A percentile compares a stretch with the other conserved stretches of the same genome.
These are phyloP conservation scores for Platysteira castanea DNA, from an alignment of 2,113 vertebrate species.

Conservation along the genomic window DNA sequence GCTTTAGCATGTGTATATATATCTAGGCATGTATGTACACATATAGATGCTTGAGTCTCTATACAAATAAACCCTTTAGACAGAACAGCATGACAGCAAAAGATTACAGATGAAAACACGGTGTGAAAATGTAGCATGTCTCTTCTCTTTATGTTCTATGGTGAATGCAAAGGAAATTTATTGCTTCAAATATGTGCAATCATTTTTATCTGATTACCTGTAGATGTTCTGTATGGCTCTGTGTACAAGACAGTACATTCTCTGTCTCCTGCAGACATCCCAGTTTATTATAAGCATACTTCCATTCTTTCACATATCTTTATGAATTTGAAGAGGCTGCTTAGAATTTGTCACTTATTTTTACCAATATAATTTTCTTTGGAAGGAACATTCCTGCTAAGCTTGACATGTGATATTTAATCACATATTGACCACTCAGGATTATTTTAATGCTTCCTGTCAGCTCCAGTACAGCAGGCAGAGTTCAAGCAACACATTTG, in stretches of 20 bases:
- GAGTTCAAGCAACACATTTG: slow-evolving; percentile 66
- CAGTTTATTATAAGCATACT: slow-evolving; percentile 46
- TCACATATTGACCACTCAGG: slow-evolving; percentile 64
- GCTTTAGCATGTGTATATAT: not conserved
- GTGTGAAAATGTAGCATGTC: slow-evolving; percentile 39
- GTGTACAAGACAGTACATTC: not conserved
- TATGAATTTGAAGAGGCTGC: slow-evolving; percentile 54
- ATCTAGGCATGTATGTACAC: not conserved
- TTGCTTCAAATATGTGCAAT: slow-evolving; percentile 49
- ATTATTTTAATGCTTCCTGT: slow-evolving; percentile 64
- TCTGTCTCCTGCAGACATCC: slow-evolving; percentile 38
- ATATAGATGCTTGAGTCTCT: not conserved
- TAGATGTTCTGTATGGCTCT: slow-evolving; percentile 5
- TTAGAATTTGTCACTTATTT: slow-evolving; percentile 69
- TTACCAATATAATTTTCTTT: slow-evolving; percentile 71
- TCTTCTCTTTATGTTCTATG: slow-evolving; percentile 20
- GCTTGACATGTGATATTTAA: slow-evolving; percentile 60
- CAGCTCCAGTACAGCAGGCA: slow-evolving; percentile 55
- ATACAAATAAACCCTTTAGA: not conserved
- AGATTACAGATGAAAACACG: slow-evolving; percentile 32
- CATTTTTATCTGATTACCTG: slow-evolving; percentile 67
- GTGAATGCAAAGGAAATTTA: slow-evolving; percentile 57
- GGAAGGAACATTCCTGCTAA: slow-evolving; percentile 34
- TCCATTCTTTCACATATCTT: slow-evolving; percentile 57
- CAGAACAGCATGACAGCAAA: slow-evolving; percentile 7